These are phyloP conservation scores for Callaeas wilsoni DNA, from an alignment of 2,113 vertebrate species.

Conservation along the genomic window DNA sequence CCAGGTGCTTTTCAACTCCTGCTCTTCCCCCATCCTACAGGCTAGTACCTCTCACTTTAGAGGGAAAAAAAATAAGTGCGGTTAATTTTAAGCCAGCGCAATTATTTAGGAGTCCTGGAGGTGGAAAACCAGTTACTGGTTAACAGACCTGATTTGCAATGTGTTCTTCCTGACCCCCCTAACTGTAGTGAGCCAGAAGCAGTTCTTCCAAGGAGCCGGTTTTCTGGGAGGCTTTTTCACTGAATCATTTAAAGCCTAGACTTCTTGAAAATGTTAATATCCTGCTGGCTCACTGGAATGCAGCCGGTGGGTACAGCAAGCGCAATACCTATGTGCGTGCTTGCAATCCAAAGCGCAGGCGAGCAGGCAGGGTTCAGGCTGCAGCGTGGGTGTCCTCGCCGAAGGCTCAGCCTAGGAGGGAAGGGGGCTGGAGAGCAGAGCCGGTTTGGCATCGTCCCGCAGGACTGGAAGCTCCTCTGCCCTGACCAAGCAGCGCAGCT, in stretches of 20 bases:
- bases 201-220: neutral
- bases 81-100: conserved; percentile 47
- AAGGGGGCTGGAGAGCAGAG: neutral
- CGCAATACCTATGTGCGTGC: neutral
- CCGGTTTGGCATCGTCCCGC: fast-evolving
- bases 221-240: conserved; percentile 41
- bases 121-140: conserved; percentile 40
- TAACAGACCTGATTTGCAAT: conserved; percentile 12
- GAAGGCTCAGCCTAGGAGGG: neutral
- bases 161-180: neutral
- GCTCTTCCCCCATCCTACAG: neutral
- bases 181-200: neutral
- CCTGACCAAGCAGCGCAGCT: fast-evolving
- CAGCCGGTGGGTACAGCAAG: conserved; percentile 6
- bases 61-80: neutral
- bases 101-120: neutral
- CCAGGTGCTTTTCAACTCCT: neutral
- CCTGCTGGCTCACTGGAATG: neutral
- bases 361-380: neutral
- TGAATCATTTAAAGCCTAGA: conserved; percentile 28
- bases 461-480: neutral
- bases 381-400: neutral
- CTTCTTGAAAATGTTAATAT: conserved; percentile 46
- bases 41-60: neutral
- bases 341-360: neutral